Evolutionary conservation across 92 coral and sea anemone species (phyloP).

Genomic region (Porites rus): DNA sequence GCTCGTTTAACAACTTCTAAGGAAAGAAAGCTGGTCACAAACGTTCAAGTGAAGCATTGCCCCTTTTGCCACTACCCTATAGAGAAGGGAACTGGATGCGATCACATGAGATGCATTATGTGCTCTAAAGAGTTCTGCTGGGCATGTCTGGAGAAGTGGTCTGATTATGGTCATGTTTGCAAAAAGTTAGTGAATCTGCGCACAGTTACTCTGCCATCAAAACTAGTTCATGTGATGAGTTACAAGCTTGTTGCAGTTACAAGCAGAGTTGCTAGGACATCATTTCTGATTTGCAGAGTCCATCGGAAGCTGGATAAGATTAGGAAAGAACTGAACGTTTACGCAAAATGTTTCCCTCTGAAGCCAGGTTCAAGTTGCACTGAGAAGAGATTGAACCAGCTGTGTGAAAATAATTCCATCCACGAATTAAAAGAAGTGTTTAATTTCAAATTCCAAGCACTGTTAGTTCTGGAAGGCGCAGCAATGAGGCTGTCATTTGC

Average conservation of each 20-base stretch:
- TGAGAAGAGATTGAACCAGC: conserved; percentile 14
- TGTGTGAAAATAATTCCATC: conserved; percentile 32
- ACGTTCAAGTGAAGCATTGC: conserved; percentile 87
- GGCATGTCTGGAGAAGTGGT: conserved; percentile 58
- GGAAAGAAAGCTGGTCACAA: conserved; percentile 37
- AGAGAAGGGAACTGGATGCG: conserved; percentile 85
- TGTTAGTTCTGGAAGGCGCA: conserved; percentile 79
- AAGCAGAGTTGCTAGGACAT: conserved; percentile 64
- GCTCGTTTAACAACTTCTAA: conserved; percentile 34
- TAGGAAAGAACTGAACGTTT: conserved; percentile 23
- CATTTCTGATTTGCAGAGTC: conserved; percentile 27
- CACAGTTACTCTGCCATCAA: conserved; percentile 54
- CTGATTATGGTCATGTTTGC: not conserved
- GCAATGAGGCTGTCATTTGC: conserved; percentile 78
- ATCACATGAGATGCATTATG: conserved; percentile 75
- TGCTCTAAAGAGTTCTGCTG: conserved; percentile 82
- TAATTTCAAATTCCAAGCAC: conserved; percentile 79
- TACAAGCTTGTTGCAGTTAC: conserved; percentile 57
- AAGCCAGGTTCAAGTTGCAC: conserved; percentile 14
- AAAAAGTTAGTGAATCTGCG: conserved; percentile 12
- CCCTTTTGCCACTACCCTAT: conserved; percentile 90
- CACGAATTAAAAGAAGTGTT: conserved; percentile 42
- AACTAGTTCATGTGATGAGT: not conserved
- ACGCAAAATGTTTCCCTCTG: conserved; percentile 1
- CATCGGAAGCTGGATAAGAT: conserved; percentile 42